Evolutionary conservation across 2,797 vertebrate genomes (phyloP), one percentile per base, ranked within the genome.

Genomic region (Gila robusta): DNA sequence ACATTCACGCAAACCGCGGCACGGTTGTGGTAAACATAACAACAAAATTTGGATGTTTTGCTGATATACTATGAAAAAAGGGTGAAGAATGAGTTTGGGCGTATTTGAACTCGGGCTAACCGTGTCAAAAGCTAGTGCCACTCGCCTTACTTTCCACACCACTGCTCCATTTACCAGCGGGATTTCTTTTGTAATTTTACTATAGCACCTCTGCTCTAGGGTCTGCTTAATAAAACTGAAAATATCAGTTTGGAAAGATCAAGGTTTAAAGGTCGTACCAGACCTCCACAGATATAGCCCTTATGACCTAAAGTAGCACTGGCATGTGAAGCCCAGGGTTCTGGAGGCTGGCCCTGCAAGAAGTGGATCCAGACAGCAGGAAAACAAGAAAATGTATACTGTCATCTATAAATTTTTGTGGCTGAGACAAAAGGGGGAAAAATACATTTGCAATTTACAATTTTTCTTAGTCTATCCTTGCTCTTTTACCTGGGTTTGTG

Each of bases 201-300:
- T 1, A 54, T 8, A 54, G 52, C 39, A 71, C 39, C 6, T 71
- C 23, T 72, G 23, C 23, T 4, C 23, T 39, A 44, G 21, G 23
- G 70, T 44, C 70, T 44, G 11, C 39, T 14, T 26, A 72, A 44
- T 8, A 26, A 44, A 9, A 41, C 8, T 16, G 7, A 41, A 49
- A 49, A 49, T 21, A 66, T 37, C 10, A 35, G 11, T 8, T 44
- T 62, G 26, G 67, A n/a, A 23, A 35, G 70, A 72, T 26, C 5
- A 26, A 44, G 23, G 3, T 71, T 71, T 26, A 26, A 72, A 72
- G 23, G 26, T 94, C 97, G 96, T 93, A 99, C 98, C 96, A 95
- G 92, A 52, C 98, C 98, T 35, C 98, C 98, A 14, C 96, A 98
- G 89, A 99, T 85, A 91, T 97, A 99, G 74, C 98, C 98, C 91